Percentiles rank a stretch among this genome's conserved stretches.
Conservation (phyloP, 2,113 vertebrate species). For the Stomatorhinus ivindoensis region DNA sequence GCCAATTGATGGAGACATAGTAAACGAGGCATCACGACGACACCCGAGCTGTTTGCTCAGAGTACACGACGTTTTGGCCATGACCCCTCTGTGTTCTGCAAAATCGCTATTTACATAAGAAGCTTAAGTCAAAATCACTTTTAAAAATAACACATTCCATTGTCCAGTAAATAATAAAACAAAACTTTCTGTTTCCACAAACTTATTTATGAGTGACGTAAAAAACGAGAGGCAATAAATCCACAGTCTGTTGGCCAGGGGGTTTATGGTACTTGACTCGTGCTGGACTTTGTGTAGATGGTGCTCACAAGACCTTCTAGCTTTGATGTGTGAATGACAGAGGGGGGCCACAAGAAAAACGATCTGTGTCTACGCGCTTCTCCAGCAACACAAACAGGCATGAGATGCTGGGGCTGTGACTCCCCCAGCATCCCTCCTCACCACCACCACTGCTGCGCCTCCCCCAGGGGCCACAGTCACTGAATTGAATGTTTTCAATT, state of each 20-base stretch:
- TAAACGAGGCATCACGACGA: background rate
- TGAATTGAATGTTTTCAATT: slow-evolving; percentile 38
- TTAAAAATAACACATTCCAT: slow-evolving; percentile 61
- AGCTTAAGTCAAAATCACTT: slow-evolving; percentile 61
- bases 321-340: slow-evolving; percentile 50
- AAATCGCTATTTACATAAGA: slow-evolving; percentile 70
- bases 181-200: slow-evolving; percentile 61
- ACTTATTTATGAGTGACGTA: slow-evolving; percentile 41
- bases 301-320: slow-evolving; percentile 47
- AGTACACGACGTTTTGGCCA: slow-evolving; percentile 47
- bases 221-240: slow-evolving; percentile 26
- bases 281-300: slow-evolving; percentile 51
- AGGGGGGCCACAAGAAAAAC: slow-evolving; percentile 28
- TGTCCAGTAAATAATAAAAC: slow-evolving; percentile 56
- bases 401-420: slow-evolving; percentile 23
- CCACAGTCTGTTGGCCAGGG: background rate
- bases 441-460: background rate
- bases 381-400: slow-evolving; percentile 35
- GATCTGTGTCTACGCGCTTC: slow-evolving; percentile 32
- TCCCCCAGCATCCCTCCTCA: background rate
- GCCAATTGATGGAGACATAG: slow-evolving; percentile 10
- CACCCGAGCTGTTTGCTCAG: slow-evolving; percentile 5
- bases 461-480: slow-evolving; percentile 21
- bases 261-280: slow-evolving; percentile 27
- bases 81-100: slow-evolving; percentile 66